Evolutionary conservation across 2,888 invertebrate species (phyloP).

Genomic region (Parnassius glacialis): DNA sequence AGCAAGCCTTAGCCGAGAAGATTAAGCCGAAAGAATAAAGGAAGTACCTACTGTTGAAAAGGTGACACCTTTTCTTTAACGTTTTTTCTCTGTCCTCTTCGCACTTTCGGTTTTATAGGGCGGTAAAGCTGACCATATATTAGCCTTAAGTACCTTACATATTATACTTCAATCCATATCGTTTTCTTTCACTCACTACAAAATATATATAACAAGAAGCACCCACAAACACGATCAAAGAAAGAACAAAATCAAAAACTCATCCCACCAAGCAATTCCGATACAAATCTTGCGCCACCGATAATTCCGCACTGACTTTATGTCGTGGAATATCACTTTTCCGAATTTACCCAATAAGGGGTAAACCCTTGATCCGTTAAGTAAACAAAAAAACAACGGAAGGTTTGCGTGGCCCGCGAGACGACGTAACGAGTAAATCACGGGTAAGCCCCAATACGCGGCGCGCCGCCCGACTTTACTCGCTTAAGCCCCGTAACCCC

Average conservation of each 20-base stretch:
- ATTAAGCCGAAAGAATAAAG: no score
- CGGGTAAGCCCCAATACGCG: slow-evolving; percentile 71
- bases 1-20: no score
- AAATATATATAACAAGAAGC: background rate
- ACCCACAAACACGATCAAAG: background rate
- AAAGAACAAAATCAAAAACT: background rate
- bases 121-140: no score
- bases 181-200: background rate
- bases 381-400: slow-evolving; percentile 70
- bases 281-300: slow-evolving; percentile 61
- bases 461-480: slow-evolving; percentile 50
- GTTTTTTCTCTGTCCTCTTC: no score
- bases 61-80: no score
- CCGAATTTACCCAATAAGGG: slow-evolving; percentile 78
- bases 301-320: slow-evolving; percentile 68
- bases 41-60: no score
- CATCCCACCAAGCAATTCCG: slow-evolving; percentile 1
- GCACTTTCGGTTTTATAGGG: no score
- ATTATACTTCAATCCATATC: no score
- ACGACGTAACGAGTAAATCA: slow-evolving; percentile 75
- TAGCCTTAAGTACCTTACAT: no score
- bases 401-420: slow-evolving; percentile 51
- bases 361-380: slow-evolving; percentile 77
- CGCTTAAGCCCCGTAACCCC: slow-evolving; percentile 66
- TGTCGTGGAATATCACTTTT: slow-evolving; percentile 73